Percentiles rank a stretch among this genome's conserved stretches.
These are phyloP conservation scores for Pycnomerus fuliginosus DNA, from an alignment of 2,888 invertebrate species.

Conservation along the genomic window DNA sequence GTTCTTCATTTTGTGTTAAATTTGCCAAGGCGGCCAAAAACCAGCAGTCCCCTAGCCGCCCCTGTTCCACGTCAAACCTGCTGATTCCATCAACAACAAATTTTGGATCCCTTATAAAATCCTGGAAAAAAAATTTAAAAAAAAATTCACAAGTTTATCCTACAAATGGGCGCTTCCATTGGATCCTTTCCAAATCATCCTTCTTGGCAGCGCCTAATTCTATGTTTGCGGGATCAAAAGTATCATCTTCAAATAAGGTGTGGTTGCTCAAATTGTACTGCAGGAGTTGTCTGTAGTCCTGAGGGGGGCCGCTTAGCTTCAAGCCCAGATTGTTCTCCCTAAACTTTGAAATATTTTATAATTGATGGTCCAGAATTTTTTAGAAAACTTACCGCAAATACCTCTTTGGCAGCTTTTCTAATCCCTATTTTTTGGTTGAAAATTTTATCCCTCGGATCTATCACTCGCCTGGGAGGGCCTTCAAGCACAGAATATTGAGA, in stretches of 20 bases:
- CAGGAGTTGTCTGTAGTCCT: slow-evolving; percentile 63
- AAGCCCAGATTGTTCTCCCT: slow-evolving; percentile 73
- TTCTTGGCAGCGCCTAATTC: slow-evolving; percentile 20
- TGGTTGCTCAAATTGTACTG: slow-evolving; percentile 71
- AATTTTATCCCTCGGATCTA: too few species aligned
- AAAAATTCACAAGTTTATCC: background rate
- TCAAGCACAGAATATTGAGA: too few species aligned
- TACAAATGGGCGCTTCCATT: slow-evolving; percentile 10
- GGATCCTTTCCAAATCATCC: slow-evolving; percentile 2
- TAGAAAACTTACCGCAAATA: too few species aligned
- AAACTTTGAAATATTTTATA: too few species aligned
- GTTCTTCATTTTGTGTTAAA: slow-evolving; percentile 76
- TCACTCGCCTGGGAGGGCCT: too few species aligned
- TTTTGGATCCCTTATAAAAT: slow-evolving; percentile 80
- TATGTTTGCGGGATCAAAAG: slow-evolving; percentile 67
- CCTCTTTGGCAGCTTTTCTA: too few species aligned
- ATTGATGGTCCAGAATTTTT: too few species aligned
- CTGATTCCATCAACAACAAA: slow-evolving; percentile 91
- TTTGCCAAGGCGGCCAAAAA: slow-evolving; percentile 90
- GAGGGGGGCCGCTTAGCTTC: slow-evolving; percentile 54
- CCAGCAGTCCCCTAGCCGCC: slow-evolving; percentile 97
- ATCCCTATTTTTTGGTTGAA: too few species aligned
- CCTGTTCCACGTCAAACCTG: slow-evolving; percentile 95
- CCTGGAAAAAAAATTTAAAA: slow-evolving; percentile 58
- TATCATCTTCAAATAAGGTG: slow-evolving; percentile 83